Evolutionary conservation across 2,888 invertebrate species (phyloP).

Genomic region (Agapetus fuscipes): DNA sequence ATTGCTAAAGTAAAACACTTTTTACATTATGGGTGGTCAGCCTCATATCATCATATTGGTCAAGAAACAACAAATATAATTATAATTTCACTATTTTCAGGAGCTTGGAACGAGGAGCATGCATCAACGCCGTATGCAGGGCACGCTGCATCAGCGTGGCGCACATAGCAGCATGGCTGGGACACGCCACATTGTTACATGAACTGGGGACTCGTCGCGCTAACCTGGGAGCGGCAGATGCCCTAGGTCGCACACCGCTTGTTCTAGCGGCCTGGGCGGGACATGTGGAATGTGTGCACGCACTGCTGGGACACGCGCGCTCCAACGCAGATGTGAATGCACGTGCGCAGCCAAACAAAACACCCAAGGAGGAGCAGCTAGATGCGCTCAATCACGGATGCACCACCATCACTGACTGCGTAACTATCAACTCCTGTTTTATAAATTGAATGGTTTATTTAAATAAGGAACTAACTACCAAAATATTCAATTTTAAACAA

Average conservation of each 20-base stretch:
- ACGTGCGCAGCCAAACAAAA: not conserved
- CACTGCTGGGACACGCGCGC: conserved; percentile 25
- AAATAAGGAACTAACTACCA: too few relatives aligned
- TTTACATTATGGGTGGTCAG: too few relatives aligned
- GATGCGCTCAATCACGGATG: conserved; percentile 7
- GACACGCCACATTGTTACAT: conserved; percentile 31
- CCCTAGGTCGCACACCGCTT: conserved; percentile 37
- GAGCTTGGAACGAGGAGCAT: conserved; percentile 38
- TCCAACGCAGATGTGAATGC: not conserved
- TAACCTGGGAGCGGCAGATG: conserved; percentile 26
- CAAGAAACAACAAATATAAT: too few relatives aligned
- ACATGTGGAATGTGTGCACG: conserved; percentile 35
- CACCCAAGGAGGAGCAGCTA: not conserved
- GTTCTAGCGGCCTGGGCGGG: conserved; percentile 44
- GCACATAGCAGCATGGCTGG: conserved; percentile 37
- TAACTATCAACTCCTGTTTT: too few relatives aligned
- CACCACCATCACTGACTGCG: conserved; percentile 2
- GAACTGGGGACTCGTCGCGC: conserved; percentile 19
- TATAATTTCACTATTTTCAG: too few relatives aligned
- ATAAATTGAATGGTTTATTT: too few relatives aligned
- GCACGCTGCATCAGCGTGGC: conserved; percentile 36
- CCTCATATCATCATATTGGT: too few relatives aligned
- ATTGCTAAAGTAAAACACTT: too few relatives aligned
- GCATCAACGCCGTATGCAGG: conserved; percentile 42
- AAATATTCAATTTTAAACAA: too few relatives aligned